Evolutionary conservation across 2,113 vertebrate species (phyloP), one percentile per base, ranked within the genome.

Genomic region (Seriola aureovittata): DNA sequence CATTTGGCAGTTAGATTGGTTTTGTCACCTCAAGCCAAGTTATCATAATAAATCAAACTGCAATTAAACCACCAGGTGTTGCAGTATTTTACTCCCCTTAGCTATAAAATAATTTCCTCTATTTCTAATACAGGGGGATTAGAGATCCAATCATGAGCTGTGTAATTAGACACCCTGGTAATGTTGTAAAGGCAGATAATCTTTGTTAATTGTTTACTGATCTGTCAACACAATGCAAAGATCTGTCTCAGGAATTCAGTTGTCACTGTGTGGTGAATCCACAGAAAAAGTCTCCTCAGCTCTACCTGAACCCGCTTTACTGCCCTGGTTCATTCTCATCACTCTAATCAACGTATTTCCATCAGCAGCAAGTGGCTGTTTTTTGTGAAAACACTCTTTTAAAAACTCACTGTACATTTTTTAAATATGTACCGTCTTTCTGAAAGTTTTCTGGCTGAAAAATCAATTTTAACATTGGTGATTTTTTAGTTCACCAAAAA

Each of bases 11-110:
- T 75, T 17, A 25, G 48, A 81, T 88, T 23, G 14, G 16, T 69
- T 82, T n/a, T 60, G 13, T 48, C 1, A 9, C 73, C 75, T 72
- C 40, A 14, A 64, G 85, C 55, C 44, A 70, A 52, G 42, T 58
- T 71, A 52, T 59, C 57, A 40, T 75, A 32, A 85, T 80, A 71
- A 76, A 89, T 78, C 57, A 69, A 77, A 52, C 63, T 38, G 38
- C 63, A 81, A 88, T 76, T 65, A 74, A 89, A 74, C 52, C 80
- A 68, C 80, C 71, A 55, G 72, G 21, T 19, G 19, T 50, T 11
- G 9, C 36, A 44, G 65, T 29, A 46, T 82, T 74, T 66, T 66
- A 60, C 64, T 69, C 58, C 81, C 44, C 58, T 55, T 32, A 57
- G 67, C 16, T 57, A 70, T 46, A 59, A 83, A 81, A 60, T 57